Conservation (phyloP, 1,140 invertebrate genomes). For the Cydia splendana region DNA sequence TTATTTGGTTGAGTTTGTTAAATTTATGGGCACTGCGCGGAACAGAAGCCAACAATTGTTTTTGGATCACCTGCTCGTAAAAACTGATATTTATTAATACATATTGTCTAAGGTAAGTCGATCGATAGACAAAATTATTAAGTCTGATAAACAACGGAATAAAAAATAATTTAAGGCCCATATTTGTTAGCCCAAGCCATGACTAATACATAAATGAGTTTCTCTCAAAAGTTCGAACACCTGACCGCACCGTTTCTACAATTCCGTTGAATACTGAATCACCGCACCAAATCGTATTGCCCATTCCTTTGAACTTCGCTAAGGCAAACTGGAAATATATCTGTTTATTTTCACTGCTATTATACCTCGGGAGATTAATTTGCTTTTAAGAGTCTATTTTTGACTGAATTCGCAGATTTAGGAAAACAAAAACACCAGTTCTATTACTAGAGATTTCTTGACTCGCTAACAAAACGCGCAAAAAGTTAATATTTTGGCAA, state of each 20-base stretch:
- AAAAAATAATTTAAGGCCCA: not conserved
- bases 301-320: slow-evolving; percentile 22
- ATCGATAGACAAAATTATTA: no score
- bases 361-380: not conserved
- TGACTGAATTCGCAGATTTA: not conserved
- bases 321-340: not conserved
- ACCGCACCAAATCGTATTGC: slow-evolving; percentile 6
- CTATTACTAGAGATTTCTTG: not conserved
- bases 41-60: no score
- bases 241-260: slow-evolving; percentile 21
- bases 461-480: not conserved
- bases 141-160: not conserved
- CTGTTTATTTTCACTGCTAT: slow-evolving; percentile 12
- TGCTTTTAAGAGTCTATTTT: not conserved
- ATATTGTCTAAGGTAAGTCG: no score
- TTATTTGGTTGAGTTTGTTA: not conserved
- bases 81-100: no score
- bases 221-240: slow-evolving; percentile 17
- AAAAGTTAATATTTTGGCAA: slow-evolving; percentile 4
- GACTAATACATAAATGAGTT: slow-evolving; percentile 24
- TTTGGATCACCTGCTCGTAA: no score
- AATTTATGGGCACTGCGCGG: no score
- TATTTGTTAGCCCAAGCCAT: not conserved
- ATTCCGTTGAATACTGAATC: slow-evolving; percentile 27
- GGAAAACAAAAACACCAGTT: not conserved